These are phyloP conservation scores for Entomobrya proxima DNA, from an alignment of 2,888 invertebrate genomes.

Conservation along the genomic window DNA sequence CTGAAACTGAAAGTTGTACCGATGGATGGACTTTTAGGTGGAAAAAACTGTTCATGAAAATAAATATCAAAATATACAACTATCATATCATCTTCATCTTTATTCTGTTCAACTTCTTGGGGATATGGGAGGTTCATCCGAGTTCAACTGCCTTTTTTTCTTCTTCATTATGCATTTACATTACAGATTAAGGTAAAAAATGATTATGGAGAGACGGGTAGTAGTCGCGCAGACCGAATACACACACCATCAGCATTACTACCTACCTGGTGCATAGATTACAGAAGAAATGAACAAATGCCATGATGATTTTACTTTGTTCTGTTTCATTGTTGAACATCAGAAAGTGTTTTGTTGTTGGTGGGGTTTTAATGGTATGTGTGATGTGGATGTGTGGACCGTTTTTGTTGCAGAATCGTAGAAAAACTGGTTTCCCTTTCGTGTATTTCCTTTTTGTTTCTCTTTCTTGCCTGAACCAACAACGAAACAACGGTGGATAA, in stretches of 20 bases:
- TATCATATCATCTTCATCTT: conserved; percentile 7
- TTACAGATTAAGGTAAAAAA: conserved; percentile 24
- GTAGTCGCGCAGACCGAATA: neutral
- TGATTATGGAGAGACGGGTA: conserved; percentile 7
- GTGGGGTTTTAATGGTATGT: conserved; percentile 11
- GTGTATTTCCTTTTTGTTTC: conserved; percentile 49
- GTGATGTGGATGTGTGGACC: conserved; percentile 30
- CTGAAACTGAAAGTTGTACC: conserved; percentile 57
- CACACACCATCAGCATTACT: conserved; percentile 1
- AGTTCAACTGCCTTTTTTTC: conserved; percentile 54
- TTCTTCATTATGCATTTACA: conserved; percentile 27
- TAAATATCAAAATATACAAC: conserved; percentile 37
- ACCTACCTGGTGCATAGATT: conserved; percentile 37
- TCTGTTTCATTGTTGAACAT: conserved; percentile 19
- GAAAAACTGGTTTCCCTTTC: conserved; percentile 65
- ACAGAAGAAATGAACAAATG: conserved; percentile 6
- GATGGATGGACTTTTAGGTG: conserved; percentile 7
- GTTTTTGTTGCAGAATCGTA: conserved; percentile 54
- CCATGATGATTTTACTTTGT: conserved; percentile 31
- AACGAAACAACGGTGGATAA: conserved; percentile 39
- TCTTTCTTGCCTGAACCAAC: conserved; percentile 17
- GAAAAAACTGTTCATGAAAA: conserved; percentile 40
- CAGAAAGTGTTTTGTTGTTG: neutral
- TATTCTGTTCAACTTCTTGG: conserved; percentile 4
- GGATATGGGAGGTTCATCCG: conserved; percentile 49